Evolutionary conservation across 37 sponge, comb jelly and placozoan species (phyloP).

Genomic region (Tethya wilhelma): DNA sequence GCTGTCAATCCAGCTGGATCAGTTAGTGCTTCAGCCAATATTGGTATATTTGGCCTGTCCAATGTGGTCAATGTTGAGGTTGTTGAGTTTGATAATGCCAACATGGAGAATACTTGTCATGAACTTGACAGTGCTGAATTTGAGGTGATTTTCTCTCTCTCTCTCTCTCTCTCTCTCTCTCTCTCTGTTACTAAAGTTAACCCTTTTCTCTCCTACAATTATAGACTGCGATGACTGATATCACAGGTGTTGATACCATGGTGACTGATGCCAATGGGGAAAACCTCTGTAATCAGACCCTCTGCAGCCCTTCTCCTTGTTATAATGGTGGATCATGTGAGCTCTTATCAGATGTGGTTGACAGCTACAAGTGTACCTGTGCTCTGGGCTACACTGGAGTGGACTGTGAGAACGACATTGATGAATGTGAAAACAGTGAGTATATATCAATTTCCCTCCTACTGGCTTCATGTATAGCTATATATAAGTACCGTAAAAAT

Average conservation of each 20-base stretch:
- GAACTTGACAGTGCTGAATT: slow-evolving; percentile 17
- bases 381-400: slow-evolving; percentile 40
- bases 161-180: not conserved
- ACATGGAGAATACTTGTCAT: slow-evolving; percentile 15
- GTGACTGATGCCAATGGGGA: slow-evolving; percentile 10
- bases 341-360: not conserved
- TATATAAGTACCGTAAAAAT: not conserved
- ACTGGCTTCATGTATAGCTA: not conserved
- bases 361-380: slow-evolving; percentile 54
- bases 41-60: slow-evolving; percentile 31
- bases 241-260: slow-evolving; percentile 37
- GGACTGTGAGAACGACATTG: slow-evolving; percentile 49
- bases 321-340: slow-evolving; percentile 53
- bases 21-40: not conserved
- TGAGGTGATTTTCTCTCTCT: slow-evolving; percentile 19
- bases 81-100: slow-evolving; percentile 19
- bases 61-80: slow-evolving; percentile 17
- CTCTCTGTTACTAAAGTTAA: not conserved
- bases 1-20: slow-evolving; percentile 53
- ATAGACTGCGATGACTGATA: slow-evolving; percentile 29
- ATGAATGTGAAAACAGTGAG: slow-evolving; percentile 55
- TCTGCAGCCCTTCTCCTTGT: slow-evolving; percentile 77
- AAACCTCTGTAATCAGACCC: slow-evolving; percentile 42
- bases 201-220: not conserved
- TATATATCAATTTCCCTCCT: not conserved